phyloP scores from a whole-genome alignment of 2,888 invertebrate species.

The Magallana nippona region DNA sequence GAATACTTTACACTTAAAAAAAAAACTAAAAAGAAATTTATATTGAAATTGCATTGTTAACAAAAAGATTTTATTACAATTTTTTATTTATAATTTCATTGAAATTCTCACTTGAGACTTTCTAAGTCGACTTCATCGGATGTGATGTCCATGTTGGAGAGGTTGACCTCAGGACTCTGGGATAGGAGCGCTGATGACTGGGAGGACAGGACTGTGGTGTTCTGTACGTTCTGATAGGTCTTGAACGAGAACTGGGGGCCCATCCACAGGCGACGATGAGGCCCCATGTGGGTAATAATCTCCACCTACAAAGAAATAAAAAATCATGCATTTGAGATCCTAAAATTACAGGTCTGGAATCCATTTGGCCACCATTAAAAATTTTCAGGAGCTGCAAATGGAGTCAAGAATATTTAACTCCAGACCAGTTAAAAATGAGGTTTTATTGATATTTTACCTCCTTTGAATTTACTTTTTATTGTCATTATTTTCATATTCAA shows the following conservation, averaged over 20 bases:
- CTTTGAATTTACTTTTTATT: neutral
- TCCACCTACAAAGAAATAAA: conserved; percentile 86
- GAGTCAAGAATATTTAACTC: neutral
- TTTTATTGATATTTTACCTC: neutral
- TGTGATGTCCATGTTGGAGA: conserved; percentile 76
- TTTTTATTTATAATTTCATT: too few relatives aligned
- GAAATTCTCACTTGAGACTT: conserved; percentile 74
- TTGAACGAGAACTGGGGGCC: conserved; percentile 99
- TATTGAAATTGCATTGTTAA: too few relatives aligned
- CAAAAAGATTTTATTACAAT: too few relatives aligned
- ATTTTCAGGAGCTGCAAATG: too few relatives aligned
- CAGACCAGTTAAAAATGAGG: neutral
- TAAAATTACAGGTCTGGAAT: neutral
- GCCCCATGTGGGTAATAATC: conserved; percentile 97
- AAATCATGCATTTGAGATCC: neutral
- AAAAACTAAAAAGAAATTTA: too few relatives aligned
- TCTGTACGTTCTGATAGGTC: conserved; percentile 84
- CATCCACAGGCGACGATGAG: conserved; percentile 96
- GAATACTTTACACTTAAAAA: too few relatives aligned
- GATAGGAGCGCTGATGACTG: conserved; percentile 79
- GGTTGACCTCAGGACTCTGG: conserved; percentile 75
- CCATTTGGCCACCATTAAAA: too few relatives aligned
- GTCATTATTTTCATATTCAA: too few relatives aligned
- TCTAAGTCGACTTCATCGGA: conserved; percentile 79
- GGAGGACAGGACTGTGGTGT: conserved; percentile 79